Evolutionary conservation across 2,113 vertebrate genomes (phyloP), one percentile per base, ranked within the genome.

Genomic region (Rhadina sibilatrix): DNA sequence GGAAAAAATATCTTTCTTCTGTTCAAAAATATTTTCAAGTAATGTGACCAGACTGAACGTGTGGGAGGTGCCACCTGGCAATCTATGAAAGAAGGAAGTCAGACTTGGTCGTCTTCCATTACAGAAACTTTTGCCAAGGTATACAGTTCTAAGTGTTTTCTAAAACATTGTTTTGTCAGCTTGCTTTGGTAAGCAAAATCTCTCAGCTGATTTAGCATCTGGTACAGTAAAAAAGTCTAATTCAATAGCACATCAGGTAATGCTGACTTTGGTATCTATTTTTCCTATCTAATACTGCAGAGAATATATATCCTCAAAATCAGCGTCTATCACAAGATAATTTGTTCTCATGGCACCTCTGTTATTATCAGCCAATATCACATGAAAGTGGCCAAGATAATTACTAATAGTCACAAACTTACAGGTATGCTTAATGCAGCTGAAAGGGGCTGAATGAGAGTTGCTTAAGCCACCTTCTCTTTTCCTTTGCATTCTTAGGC

Each of bases 11-110:
- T 83, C 33, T 54, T 89, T 90, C 78, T 95, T 37, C 57, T 66
- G 25, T 61, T 80, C 64, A 54, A 90, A 95, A 78, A 77, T 86
- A 88, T 57, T 90, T 89, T 76, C 65, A 93, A 93, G 75, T 80
- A 86, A 63, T 38, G 44, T 28, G 28, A 33, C n/a, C 53, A 56
- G 53, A 61, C 38, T 75, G 64, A 86, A 37, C 42, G 46, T 35
- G 37, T 52, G 61, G 37, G 11, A 60, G 72, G 53, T 68, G 80
- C 88, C 53, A 75, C 60, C 63, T 87, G 70, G 84, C 35, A 90
- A 77, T 54, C 56, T 60, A n/a, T 35, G 69, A 89, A 84, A 87
- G 30, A 83, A 83, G 77, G 70, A 78, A 93, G 69, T 33, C 79
- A 89, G 49, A 87, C n/a, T 64, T 59, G 37, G 23, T 71, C 1